These are phyloP conservation scores for Hypotaenidia okinawae DNA, from an alignment of 2,797 vertebrate species.

Conservation along the genomic window DNA sequence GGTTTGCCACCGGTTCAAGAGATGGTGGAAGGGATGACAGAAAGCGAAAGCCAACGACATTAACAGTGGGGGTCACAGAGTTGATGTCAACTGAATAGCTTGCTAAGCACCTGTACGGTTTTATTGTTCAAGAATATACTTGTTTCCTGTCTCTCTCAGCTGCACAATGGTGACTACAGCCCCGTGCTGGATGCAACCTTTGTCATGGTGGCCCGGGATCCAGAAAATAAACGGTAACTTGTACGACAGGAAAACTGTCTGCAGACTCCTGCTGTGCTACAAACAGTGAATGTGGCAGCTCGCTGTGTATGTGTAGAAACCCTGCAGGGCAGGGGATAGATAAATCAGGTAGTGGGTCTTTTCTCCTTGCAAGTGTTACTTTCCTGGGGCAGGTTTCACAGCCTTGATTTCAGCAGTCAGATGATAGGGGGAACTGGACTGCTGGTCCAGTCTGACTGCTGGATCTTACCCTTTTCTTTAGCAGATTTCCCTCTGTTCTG, in stretches of 20 bases:
- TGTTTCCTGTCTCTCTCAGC: constrained; percentile 76
- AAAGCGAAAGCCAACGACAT: not conserved
- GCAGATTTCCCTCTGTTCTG: not conserved
- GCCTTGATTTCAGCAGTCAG: not conserved
- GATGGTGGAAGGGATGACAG: not conserved
- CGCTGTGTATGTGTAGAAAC: not conserved
- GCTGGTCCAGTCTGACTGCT: not conserved
- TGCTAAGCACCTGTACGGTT: not conserved
- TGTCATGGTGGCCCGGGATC: constrained; percentile 97
- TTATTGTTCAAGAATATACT: not conserved
- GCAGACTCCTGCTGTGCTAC: not conserved
- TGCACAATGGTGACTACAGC: constrained; percentile 79
- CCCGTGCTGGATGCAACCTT: constrained; percentile 94
- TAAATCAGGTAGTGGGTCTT: not conserved
- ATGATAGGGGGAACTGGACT: not conserved
- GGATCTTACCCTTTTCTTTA: not conserved
- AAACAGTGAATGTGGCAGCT: not conserved
- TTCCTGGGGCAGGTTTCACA: not conserved
- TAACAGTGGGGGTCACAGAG: not conserved
- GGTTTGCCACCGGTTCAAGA: not conserved
- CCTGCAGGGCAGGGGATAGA: not conserved
- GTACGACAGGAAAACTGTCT: not conserved
- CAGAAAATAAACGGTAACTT: constrained; percentile 92
- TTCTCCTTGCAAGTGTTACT: not conserved
- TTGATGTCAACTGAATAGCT: not conserved